Base-by-base conservation (phyloP, 2,797 vertebrate genomes). In the Bufotes viridis region DNA sequence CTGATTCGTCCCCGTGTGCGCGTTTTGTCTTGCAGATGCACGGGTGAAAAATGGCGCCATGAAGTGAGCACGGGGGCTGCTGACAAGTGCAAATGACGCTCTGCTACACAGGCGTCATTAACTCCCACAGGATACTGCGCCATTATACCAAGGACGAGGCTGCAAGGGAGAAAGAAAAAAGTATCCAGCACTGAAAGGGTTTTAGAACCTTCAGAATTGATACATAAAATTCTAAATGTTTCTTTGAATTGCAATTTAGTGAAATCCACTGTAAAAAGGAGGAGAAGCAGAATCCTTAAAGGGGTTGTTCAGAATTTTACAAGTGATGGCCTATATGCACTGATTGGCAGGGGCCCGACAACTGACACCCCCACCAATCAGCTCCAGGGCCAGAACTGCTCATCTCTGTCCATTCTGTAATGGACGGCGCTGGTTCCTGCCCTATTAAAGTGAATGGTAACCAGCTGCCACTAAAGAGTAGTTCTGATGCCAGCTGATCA, bases 81-180 rank as follows among this genome's bases (percentile, higher is more conserved):
- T 86, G 85, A 81, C 85, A 70, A 80, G 69, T 72, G 63, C 60
- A 80, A 86, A 86, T 80, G 34, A 58, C n/a, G 13, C 29, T 17
- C 42, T 49, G 4, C 61, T 80, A 63, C 57, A 57, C 67, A 70
- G 51, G 9, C 51, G 13, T 26, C 26, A 75, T 63, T 78, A 4
- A 65, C 26, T 5, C 18, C 0, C 20, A 9, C 53, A 29, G 3
- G 1, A 12, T 74, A 87, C 3, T 34, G 29, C 29, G 29, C 29
- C 2, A 34, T 34, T 34, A 55, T 75, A 34, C 65, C 11, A 78
- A 34, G 13, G 17, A 51, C 0, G 34, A 14, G 61, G 60, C 60
- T 2, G 60, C 18, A 2, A 61, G 86, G 65, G 14, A 76, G 49
- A 14, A 7, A 61, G 11, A 42, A n/a, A 70, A n/a, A 53, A 51